Conservation (phyloP, 2,888 invertebrate species). For the Nomada fucata region DNA sequence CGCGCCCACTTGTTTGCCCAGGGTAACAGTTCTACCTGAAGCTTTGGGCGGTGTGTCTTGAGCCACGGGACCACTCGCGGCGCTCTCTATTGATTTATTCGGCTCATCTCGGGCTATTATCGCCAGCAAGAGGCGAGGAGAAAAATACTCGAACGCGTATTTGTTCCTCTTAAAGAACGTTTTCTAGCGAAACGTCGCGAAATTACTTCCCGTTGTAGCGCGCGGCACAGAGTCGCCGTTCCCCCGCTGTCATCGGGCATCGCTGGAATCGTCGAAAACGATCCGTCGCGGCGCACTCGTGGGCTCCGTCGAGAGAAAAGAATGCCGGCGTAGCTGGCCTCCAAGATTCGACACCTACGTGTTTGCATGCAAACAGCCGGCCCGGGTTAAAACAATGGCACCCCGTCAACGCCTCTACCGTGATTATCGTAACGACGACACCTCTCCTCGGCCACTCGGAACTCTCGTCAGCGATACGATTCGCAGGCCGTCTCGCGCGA, state of each 20-base stretch:
- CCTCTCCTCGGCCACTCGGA: conserved; percentile 36
- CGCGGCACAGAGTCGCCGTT: not conserved
- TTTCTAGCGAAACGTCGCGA: conserved; percentile 5
- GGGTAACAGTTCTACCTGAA: conserved; percentile 77
- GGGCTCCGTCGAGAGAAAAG: no score
- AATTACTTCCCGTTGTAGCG: not conserved
- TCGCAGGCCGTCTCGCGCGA: conserved; percentile 43
- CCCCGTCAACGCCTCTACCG: conserved; percentile 51
- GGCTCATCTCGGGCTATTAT: conserved; percentile 35
- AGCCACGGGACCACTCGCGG: conserved; percentile 29
- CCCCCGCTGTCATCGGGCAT: no score
- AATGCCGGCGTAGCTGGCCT: not conserved
- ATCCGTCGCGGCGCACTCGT: no score
- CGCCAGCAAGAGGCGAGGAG: not conserved
- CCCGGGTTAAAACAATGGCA: conserved; percentile 64
- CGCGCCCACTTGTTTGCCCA: conserved; percentile 81
- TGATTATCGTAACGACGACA: conserved; percentile 68
- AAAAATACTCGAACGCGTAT: not conserved
- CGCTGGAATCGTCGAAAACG: no score
- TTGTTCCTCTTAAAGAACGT: conserved; percentile 49
- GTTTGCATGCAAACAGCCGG: conserved; percentile 42
- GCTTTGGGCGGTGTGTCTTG: conserved; percentile 45
- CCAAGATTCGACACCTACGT: conserved; percentile 63
- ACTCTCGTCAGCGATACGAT: conserved; percentile 57
- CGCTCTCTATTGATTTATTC: conserved; percentile 63